Evolutionary conservation across 2,113 vertebrate genomes (phyloP).

Genomic region (Choloepus hoffmanni): DNA sequence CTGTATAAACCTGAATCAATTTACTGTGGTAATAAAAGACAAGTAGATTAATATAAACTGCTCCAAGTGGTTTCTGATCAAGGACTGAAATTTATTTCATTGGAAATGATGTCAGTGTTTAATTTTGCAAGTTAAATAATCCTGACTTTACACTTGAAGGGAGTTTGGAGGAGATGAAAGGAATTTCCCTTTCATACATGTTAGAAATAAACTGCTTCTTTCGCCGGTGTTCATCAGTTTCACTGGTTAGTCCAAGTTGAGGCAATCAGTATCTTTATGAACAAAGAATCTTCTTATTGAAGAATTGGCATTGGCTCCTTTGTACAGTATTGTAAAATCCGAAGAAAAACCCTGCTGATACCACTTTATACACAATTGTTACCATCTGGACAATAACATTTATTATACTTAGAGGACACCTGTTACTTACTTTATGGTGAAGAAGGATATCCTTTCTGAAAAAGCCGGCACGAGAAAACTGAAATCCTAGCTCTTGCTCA

Average conservation of each 20-base stretch:
- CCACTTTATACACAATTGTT: not conserved
- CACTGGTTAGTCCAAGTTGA: not conserved
- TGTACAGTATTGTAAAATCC: not conserved
- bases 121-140: conserved; percentile 16
- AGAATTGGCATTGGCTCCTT: not conserved
- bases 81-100: conserved; percentile 14
- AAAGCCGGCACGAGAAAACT: not conserved
- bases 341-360: not conserved
- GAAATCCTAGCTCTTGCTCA: not conserved
- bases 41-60: conserved; percentile 5
- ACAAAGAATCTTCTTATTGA: not conserved
- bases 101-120: conserved; percentile 21
- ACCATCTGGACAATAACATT: not conserved
- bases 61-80: not conserved
- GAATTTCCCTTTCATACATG: conserved; percentile 1
- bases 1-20: not conserved
- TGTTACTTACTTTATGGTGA: not conserved
- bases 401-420: not conserved
- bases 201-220: not conserved
- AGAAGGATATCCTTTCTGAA: not conserved
- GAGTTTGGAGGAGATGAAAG: not conserved
- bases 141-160: not conserved
- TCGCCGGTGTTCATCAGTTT: not conserved
- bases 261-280: not conserved
- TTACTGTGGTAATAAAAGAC: conserved; percentile 1